These are phyloP conservation scores for Lomographa bimaculata DNA, from an alignment of 2,888 invertebrate species.

Conservation along the genomic window DNA sequence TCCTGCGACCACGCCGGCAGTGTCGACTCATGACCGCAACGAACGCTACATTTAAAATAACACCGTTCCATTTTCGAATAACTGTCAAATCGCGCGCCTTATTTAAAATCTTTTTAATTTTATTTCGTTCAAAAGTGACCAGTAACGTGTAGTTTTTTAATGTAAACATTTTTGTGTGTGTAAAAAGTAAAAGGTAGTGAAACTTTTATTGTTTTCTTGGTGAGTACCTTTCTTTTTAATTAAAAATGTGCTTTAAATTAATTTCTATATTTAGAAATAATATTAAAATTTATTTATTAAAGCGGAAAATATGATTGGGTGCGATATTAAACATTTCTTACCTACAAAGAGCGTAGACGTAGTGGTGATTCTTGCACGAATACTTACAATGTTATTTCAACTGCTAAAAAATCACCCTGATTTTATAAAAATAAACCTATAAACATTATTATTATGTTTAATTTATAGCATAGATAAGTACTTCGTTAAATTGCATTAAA, in stretches of 20 bases:
- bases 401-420: too few relatives aligned
- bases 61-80: slow-evolving; percentile 51
- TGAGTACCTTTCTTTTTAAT: slow-evolving; percentile 41
- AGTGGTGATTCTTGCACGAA: too few relatives aligned
- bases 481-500: too few relatives aligned
- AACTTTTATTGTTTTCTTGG: slow-evolving; percentile 55
- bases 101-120: slow-evolving; percentile 28
- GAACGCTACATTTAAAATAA: slow-evolving; percentile 44
- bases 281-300: too few relatives aligned
- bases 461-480: too few relatives aligned
- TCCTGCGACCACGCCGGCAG: slow-evolving; percentile 55
- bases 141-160: not conserved
- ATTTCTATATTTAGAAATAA: too few relatives aligned
- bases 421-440: too few relatives aligned
- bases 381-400: too few relatives aligned
- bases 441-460: too few relatives aligned
- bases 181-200: slow-evolving; percentile 73
- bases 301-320: too few relatives aligned
- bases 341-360: too few relatives aligned
- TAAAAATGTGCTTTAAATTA: slow-evolving; percentile 3
- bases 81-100: slow-evolving; percentile 51
- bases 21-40: slow-evolving; percentile 50
- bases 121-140: slow-evolving; percentile 28
- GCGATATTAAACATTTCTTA: too few relatives aligned
- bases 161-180: slow-evolving; percentile 25